phyloP scores from a whole-genome alignment of 2,113 vertebrate genomes.

The Cephalopterus ornatus region DNA sequence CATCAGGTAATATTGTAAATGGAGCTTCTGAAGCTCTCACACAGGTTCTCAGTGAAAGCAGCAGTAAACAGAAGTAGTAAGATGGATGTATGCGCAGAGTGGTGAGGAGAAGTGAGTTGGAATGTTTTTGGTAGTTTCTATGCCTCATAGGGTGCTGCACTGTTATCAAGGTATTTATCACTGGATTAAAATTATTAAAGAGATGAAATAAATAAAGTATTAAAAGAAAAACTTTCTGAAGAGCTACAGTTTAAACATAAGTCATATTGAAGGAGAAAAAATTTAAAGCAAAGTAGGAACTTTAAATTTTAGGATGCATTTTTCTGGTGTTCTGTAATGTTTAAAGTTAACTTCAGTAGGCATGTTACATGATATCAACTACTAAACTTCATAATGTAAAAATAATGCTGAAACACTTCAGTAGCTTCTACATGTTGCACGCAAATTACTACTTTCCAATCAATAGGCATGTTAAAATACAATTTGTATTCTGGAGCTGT shows the following conservation, averaged over 20 bases:
- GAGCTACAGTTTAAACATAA: background rate
- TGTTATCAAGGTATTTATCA: background rate
- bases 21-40: background rate
- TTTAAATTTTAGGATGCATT: background rate
- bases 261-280: background rate
- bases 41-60: background rate
- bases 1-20: background rate
- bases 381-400: background rate
- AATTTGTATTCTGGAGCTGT: conserved; percentile 5
- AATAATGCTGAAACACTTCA: background rate
- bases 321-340: background rate
- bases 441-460: background rate
- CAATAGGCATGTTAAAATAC: conserved; percentile 9
- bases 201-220: background rate
- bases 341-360: background rate
- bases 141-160: background rate
- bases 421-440: background rate
- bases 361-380: background rate
- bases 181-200: background rate
- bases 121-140: background rate
- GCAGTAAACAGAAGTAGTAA: background rate
- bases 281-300: background rate
- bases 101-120: background rate
- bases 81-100: background rate
- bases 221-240: background rate